phyloP scores from a whole-genome alignment of 2,797 vertebrate species.

The Crocidura indochinensis region DNA sequence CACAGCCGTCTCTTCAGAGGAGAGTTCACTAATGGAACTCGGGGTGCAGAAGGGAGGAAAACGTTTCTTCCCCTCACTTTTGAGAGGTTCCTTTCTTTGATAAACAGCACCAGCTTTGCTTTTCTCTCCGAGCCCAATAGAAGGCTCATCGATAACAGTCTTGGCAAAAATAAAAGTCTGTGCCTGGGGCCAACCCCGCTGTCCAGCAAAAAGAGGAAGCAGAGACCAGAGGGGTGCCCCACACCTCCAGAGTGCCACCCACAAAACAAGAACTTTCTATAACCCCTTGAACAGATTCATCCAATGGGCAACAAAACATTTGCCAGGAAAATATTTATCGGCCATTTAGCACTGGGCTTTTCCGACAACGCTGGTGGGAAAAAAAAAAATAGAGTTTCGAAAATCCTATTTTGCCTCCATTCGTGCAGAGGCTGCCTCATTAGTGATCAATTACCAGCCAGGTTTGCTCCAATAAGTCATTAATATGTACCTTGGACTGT shows the following conservation, averaged over 20 bases:
- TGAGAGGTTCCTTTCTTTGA: constrained; percentile 36
- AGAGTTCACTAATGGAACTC: neutral
- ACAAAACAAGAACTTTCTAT: constrained; percentile 22
- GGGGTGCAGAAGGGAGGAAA: neutral
- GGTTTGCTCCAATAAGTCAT: constrained; percentile 82
- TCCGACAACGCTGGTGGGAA: constrained; percentile 22
- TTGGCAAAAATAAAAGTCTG: too few relatives aligned
- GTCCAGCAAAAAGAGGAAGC: neutral
- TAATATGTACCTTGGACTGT: constrained; percentile 80
- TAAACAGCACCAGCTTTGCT: neutral
- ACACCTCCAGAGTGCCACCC: neutral
- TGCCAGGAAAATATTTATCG: constrained; percentile 76
- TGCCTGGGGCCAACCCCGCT: neutral
- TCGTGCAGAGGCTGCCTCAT: constrained; percentile 84
- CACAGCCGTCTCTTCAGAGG: constrained; percentile 9
- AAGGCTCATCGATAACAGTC: neutral
- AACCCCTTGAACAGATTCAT: constrained; percentile 52
- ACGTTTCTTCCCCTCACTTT: constrained; percentile 9
- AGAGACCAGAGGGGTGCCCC: neutral
- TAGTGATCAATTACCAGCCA: constrained; percentile 82
- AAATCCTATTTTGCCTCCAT: constrained; percentile 85
- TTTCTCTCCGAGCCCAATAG: neutral
- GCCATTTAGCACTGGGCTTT: constrained; percentile 44
- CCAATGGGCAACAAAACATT: constrained; percentile 50
- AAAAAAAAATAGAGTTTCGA: constrained; percentile 81